Base-by-base conservation (phyloP, 2,797 vertebrate genomes). In the Oceanodroma leucorhoa region DNA sequence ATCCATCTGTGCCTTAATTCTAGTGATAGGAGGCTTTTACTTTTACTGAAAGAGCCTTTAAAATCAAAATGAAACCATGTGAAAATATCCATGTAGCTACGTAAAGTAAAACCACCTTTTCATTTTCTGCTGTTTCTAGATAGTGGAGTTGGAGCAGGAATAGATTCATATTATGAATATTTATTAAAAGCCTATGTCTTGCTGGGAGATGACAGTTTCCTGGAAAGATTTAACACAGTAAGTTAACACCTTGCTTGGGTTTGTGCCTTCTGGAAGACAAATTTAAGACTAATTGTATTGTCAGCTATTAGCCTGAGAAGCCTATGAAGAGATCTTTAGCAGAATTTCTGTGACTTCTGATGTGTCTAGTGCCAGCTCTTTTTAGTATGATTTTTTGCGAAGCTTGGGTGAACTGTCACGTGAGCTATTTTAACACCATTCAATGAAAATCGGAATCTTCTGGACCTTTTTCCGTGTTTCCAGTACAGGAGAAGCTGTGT, bases 151-250 rank as follows among this genome's bases (percentile, higher is more conserved):
- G 99, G 99, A 97, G 99, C 99, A 6, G 99, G 99, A 88, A 99
- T 99, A 92, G 99, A 99, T 98, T 99, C 99, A 0, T 99, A 99
- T 97, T 99, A 99, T 97, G 99, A 99, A 96, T 99, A 99, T 97
- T 98, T 99, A 71, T 98, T 99, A 89, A 99, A 99, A 98, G 99
- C 99, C 89, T 99, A 99, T 93, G 98, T 99, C 94, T 98, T 99
- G 93, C 97, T 99, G 96, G 99, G 99, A 96, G 99, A 99, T 96
- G 99, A 99, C 98, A 98, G 98, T 97, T 99, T 99, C 97, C 98
- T 99, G 96, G 98, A 99, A 97, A 99, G 99, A 96, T 99, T 99
- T 98, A 99, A 99, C 97, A 99, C 99, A 76, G 99, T 99, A 97
- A 98, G 99, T 95, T 93, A 79, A 91, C 90, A 54, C 88, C 36